Base-by-base conservation (phyloP, 2,797 vertebrate genomes). In the Malacoraja senta region DNA sequence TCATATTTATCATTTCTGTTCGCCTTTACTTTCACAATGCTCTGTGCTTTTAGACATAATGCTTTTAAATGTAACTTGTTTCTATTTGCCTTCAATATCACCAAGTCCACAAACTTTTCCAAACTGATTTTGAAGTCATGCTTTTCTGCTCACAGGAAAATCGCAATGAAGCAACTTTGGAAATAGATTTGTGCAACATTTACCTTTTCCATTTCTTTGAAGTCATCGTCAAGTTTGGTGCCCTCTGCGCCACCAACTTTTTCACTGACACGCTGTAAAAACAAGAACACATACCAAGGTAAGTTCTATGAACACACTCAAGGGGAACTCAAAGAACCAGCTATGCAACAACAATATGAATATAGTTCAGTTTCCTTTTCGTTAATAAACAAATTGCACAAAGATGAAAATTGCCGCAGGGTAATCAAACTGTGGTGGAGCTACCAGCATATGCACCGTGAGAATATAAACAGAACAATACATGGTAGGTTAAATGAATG, bases 201-300 rank as follows among this genome's bases (percentile, higher is more conserved):
- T 95, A 97, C 98, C 97, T 98, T 98, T 95, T 99, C 98, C 98
- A 99, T 99, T 94, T 98, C 98, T 94, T 96, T 98, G 95, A 99
- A 99, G 94, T 99, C 98, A 53, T 95, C 97, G 95, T 99, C 98
- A 71, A 98, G 96, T 95, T 99, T 99, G 19, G 98, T 99, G 95
- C 98, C 98, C 95, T 99, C 98, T 76, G 98, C 98, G 94, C 98
- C 98, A 93, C 98, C 98, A 81, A 99, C 98, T 95, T 98, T 99
- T 95, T 99, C 98, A 94, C 98, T 99, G 95, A 99, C 98, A 98
- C 97, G 98, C 98, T 99, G 97, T 93, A 97, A 93, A 95, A 94
- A 94, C 94, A 94, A 95, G 94, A 13, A 79, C 72, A 93, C 79
- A 93, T 71, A 91, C 19, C 13, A 58, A 63, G 44, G 65, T 91